These are phyloP conservation scores for Jordanella pulchra DNA, from an alignment of 2,797 vertebrate genomes.

Conservation along the genomic window DNA sequence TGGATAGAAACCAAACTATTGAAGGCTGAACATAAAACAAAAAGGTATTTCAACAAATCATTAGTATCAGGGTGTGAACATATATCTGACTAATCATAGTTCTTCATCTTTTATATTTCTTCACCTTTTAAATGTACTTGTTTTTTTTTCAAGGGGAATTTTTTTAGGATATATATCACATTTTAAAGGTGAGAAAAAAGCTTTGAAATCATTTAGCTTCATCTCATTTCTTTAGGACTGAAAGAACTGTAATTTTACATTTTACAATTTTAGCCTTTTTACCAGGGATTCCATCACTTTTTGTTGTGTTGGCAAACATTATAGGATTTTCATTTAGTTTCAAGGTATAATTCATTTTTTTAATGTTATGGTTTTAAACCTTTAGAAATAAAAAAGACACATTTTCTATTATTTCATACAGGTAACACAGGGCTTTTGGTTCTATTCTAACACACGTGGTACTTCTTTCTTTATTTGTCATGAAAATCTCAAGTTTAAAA, in stretches of 20 bases:
- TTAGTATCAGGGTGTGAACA: too few relatives aligned
- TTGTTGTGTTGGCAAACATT: not conserved
- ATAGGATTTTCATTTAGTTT: not conserved
- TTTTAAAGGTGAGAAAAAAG: not conserved
- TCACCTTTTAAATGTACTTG: not conserved
- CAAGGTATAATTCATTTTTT: not conserved
- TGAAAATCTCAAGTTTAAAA: conserved; percentile 28
- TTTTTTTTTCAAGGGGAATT: too few relatives aligned
- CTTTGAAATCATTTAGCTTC: not conserved
- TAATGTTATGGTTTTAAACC: not conserved
- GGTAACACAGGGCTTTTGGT: not conserved
- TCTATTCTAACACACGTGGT: not conserved
- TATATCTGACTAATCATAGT: too few relatives aligned
- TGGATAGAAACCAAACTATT: not conserved
- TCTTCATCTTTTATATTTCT: too few relatives aligned
- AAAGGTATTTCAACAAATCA: too few relatives aligned
- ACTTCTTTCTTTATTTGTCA: conserved; percentile 33
- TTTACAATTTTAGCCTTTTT: too few relatives aligned
- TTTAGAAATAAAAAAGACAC: not conserved
- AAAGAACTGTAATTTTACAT: not conserved
- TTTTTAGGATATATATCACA: not conserved
- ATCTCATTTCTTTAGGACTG: not conserved
- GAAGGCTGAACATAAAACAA: too few relatives aligned
- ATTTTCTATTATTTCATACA: not conserved
- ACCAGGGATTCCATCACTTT: not conserved